These are phyloP conservation scores for Syngnathus rostellatus DNA, from an alignment of 2,797 vertebrate genomes.

Conservation along the genomic window DNA sequence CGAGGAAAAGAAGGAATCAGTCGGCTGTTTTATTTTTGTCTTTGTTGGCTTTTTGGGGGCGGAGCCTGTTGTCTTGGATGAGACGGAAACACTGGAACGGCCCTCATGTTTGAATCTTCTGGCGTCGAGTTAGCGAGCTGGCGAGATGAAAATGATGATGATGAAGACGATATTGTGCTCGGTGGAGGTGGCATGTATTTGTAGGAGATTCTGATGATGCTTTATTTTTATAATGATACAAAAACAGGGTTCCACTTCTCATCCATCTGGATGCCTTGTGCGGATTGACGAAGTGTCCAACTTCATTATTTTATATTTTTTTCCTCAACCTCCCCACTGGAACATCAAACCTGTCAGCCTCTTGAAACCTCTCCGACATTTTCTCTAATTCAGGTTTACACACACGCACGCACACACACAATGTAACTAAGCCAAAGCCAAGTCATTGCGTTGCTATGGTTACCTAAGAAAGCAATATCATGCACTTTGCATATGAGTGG, in stretches of 20 bases:
- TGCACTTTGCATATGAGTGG: slow-evolving; percentile 19
- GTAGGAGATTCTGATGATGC: slow-evolving; percentile 57
- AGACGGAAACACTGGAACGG: slow-evolving; percentile 2
- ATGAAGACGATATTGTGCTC: slow-evolving; percentile 16
- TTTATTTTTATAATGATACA: slow-evolving; percentile 63
- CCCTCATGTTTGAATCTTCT: background rate
- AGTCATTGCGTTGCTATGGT: slow-evolving; percentile 39
- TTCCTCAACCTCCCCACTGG: slow-evolving; percentile 6
- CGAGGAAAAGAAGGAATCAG: slow-evolving; percentile 71
- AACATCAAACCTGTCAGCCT: background rate
- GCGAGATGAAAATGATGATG: slow-evolving; percentile 24
- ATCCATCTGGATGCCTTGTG: slow-evolving; percentile 12
- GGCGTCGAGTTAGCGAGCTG: slow-evolving; percentile 28
- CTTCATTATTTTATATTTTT: background rate
- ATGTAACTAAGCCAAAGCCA: slow-evolving; percentile 38
- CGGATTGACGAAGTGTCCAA: background rate
- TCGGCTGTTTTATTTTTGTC: slow-evolving; percentile 42
- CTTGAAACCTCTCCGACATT: slow-evolving; percentile 1
- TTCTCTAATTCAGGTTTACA: slow-evolving; percentile 1
- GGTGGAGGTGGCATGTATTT: slow-evolving; percentile 28
- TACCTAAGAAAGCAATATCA: slow-evolving; percentile 57
- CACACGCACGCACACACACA: background rate
- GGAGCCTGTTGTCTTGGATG: slow-evolving; percentile 17
- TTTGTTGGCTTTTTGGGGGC: slow-evolving; percentile 27
- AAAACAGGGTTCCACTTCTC: slow-evolving; percentile 67